Percentiles rank a stretch among this genome's conserved stretches.
Evolutionary conservation across 2,797 vertebrate species (phyloP).

Genomic region (Epinephelus awoara): DNA sequence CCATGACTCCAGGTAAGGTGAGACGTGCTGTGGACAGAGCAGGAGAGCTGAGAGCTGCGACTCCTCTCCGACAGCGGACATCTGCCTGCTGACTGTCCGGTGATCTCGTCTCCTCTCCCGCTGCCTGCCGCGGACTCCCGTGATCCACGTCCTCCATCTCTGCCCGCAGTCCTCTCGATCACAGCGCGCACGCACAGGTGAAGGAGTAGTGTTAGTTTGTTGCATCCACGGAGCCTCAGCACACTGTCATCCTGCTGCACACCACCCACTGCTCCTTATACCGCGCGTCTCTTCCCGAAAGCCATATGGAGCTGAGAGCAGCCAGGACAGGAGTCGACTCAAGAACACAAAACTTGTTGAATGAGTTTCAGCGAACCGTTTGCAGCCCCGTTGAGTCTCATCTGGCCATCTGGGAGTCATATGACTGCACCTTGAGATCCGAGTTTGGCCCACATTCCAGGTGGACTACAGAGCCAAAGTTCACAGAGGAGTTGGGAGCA

Average conservation of each 20-base stretch:
- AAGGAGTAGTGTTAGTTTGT: background rate
- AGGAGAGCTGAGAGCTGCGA: constrained; percentile 69
- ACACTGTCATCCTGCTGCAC: constrained; percentile 20
- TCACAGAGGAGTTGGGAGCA: background rate
- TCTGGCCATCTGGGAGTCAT: constrained; percentile 62
- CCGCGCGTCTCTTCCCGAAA: background rate
- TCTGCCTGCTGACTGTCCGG: background rate
- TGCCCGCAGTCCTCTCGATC: background rate
- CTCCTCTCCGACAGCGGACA: constrained; percentile 28
- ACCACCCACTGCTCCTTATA: background rate
- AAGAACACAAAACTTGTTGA: background rate
- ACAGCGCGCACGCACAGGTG: constrained; percentile 31
- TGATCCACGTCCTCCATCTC: constrained; percentile 43
- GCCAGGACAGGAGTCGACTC: background rate
- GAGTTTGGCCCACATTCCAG: constrained; percentile 74
- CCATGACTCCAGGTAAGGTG: constrained; percentile 85
- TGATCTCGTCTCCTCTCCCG: constrained; percentile 25
- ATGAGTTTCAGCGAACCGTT: background rate
- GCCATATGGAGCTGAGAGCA: background rate
- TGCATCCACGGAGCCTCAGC: constrained; percentile 11
- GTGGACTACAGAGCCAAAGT: constrained; percentile 56
- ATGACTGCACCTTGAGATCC: constrained; percentile 73
- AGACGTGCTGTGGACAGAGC: constrained; percentile 67
- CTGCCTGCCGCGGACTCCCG: background rate
- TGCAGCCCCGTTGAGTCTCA: background rate